Conservation (phyloP, 1,140 invertebrate genomes). For the Lepidurus couesii region DNA sequence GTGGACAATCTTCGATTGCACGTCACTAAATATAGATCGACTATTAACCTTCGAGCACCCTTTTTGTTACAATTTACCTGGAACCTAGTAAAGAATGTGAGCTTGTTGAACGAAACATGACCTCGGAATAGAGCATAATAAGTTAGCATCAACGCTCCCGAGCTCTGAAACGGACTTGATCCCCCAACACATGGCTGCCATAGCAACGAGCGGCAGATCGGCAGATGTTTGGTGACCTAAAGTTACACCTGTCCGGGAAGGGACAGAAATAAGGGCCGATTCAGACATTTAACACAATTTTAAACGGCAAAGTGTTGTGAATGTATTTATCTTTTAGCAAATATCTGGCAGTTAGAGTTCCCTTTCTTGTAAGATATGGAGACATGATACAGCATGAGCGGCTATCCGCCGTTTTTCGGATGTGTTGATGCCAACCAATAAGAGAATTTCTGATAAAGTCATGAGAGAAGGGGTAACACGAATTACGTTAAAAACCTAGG, state of each 20-base stretch:
- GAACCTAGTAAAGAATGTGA: conserved; percentile 24
- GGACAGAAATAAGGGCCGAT: too few species aligned
- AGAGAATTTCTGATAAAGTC: neutral
- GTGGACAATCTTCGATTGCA: conserved; percentile 25
- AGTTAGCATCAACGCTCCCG: neutral
- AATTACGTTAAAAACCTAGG: neutral
- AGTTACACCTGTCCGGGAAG: too few species aligned
- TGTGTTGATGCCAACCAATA: neutral
- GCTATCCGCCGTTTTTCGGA: neutral
- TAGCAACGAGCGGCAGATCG: neutral
- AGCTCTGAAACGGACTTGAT: neutral
- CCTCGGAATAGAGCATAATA: neutral
- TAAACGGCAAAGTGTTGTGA: too few species aligned
- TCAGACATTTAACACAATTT: too few species aligned
- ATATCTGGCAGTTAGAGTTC: neutral
- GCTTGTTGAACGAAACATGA: conserved; percentile 34
- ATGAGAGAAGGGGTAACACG: neutral
- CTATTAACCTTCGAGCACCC: neutral
- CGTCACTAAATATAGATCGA: conserved; percentile 20
- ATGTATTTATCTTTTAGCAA: too few species aligned
- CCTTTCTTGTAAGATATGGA: conserved; percentile 1
- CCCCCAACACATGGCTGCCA: neutral
- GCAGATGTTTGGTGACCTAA: neutral
- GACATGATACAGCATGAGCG: neutral
- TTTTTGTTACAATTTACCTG: conserved; percentile 26